These are phyloP conservation scores for Beroe ovata DNA, from an alignment of 37 sponge, comb jelly and placozoan species.

Conservation along the genomic window DNA sequence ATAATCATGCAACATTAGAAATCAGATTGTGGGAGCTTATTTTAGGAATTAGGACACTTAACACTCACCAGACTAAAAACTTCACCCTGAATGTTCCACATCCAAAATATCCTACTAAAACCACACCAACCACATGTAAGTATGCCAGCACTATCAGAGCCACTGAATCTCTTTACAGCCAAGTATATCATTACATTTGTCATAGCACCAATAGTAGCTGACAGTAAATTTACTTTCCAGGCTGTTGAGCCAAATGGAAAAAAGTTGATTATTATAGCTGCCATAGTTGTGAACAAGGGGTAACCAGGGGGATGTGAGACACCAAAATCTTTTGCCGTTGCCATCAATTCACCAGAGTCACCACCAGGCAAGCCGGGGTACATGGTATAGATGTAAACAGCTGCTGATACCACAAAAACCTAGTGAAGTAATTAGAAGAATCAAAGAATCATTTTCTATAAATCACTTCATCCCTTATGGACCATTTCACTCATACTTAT, in stretches of 20 bases:
- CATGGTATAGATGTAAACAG: constrained; percentile 42
- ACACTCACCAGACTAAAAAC: constrained; percentile 61
- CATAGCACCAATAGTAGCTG: neutral
- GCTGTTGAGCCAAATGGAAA: constrained; percentile 33
- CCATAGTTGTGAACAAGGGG: constrained; percentile 63
- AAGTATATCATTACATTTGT: constrained; percentile 35
- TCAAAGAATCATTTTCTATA: neutral
- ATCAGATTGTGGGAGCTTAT: too few relatives aligned
- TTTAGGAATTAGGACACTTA: too few relatives aligned
- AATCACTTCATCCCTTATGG: too few relatives aligned
- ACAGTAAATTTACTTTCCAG: constrained; percentile 51
- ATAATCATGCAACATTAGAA: too few relatives aligned
- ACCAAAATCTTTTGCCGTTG: constrained; percentile 61
- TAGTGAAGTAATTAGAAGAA: neutral
- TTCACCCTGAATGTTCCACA: constrained; percentile 66
- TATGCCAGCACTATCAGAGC: constrained; percentile 17
- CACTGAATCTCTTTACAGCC: constrained; percentile 22
- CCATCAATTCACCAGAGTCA: constrained; percentile 65
- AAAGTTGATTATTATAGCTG: constrained; percentile 51
- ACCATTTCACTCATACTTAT: too few relatives aligned
- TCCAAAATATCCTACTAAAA: constrained; percentile 62
- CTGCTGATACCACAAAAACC: constrained; percentile 21
- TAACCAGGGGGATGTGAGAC: constrained; percentile 61
- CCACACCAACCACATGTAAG: constrained; percentile 60
- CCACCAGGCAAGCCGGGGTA: constrained; percentile 56